Evolutionary conservation across 2,797 vertebrate species (phyloP).

Genomic region (Clamator glandarius): DNA sequence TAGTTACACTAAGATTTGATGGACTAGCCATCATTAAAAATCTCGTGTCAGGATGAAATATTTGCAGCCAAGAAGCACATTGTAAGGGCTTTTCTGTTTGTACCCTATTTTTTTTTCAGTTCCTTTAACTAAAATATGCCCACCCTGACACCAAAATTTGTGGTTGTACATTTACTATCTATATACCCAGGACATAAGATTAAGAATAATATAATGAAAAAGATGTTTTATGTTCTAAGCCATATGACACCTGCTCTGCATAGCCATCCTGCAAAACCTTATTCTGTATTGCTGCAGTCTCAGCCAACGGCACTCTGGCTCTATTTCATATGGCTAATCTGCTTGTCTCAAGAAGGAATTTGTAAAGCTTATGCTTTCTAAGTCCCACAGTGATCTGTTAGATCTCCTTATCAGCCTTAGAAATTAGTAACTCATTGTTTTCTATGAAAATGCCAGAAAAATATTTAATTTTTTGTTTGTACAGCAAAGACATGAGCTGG

Average conservation of each 20-base stretch:
- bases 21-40: neutral
- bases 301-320: neutral
- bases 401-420: neutral
- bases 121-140: neutral
- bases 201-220: neutral
- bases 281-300: neutral
- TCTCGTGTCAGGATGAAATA: neutral
- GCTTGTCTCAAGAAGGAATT: constrained; percentile 17
- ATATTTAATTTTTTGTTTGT: neutral
- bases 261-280: neutral
- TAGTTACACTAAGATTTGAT: neutral
- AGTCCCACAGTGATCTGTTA: neutral
- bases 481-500: neutral
- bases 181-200: neutral
- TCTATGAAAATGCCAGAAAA: neutral
- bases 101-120: neutral
- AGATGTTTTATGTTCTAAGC: neutral
- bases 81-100: neutral
- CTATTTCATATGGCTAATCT: neutral
- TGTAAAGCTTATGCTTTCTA: constrained; percentile 27
- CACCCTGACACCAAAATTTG: neutral
- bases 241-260: neutral
- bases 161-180: neutral
- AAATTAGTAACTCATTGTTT: neutral
- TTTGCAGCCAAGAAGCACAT: neutral